A percentile compares a stretch with the other conserved stretches of the same genome.
Evolutionary conservation across 2,888 invertebrate genomes (phyloP).

Genomic region (Xestia sexstrigata): DNA sequence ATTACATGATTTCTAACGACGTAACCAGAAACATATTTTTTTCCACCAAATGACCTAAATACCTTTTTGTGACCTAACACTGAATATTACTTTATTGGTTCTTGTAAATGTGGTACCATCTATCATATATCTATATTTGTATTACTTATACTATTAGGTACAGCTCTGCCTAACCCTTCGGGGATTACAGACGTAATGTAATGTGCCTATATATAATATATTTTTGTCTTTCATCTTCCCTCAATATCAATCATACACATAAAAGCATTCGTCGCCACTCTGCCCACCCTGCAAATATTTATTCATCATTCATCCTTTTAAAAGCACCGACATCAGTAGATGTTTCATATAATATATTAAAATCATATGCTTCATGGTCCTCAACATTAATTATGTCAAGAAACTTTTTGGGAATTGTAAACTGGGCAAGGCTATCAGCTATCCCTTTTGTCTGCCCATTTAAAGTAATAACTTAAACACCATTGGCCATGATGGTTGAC

Average conservation of each 20-base stretch:
- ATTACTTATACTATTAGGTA: background rate
- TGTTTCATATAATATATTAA: conserved; percentile 18
- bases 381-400: conserved; percentile 54
- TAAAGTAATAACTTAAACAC: conserved; percentile 52
- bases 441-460: conserved; percentile 64
- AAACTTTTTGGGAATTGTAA: conserved; percentile 63
- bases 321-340: background rate
- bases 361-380: conserved; percentile 42
- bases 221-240: background rate
- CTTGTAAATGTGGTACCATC: background rate
- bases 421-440: conserved; percentile 64
- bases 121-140: background rate
- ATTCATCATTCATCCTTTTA: background rate
- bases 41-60: background rate
- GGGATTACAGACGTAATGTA: background rate
- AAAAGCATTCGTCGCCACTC: background rate
- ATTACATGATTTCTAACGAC: background rate
- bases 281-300: background rate
- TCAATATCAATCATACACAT: conserved; percentile 10
- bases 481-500: conserved; percentile 64
- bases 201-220: background rate
- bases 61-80: background rate
- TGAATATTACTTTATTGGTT: background rate
- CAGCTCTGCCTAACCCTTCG: background rate
- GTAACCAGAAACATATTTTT: background rate